These are phyloP conservation scores for Drepana arcuata DNA, from an alignment of 1,140 invertebrate genomes.

Conservation along the genomic window DNA sequence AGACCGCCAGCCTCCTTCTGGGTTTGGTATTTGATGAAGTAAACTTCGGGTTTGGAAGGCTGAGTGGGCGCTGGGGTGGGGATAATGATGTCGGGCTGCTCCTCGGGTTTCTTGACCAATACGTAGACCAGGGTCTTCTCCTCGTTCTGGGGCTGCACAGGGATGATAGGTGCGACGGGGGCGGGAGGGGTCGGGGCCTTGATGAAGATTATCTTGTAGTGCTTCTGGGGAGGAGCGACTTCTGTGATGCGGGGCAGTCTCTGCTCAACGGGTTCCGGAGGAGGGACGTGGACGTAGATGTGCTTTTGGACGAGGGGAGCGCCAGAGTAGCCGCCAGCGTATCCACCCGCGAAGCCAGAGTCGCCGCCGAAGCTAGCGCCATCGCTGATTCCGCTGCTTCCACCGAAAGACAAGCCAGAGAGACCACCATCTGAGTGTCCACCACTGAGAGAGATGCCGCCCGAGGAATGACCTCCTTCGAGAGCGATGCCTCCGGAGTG, in stretches of 20 bases:
- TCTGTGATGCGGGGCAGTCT: conserved; percentile 71
- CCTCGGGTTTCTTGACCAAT: conserved; percentile 87
- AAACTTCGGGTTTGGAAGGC: conserved; percentile 88
- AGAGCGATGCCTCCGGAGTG: conserved; percentile 21
- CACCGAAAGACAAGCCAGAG: conserved; percentile 31
- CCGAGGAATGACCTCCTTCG: conserved; percentile 16
- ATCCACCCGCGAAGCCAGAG: conserved; percentile 43
- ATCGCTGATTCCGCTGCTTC: conserved; percentile 18
- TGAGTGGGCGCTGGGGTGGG: conserved; percentile 83
- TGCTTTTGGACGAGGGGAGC: conserved; percentile 69
- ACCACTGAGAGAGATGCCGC: conserved; percentile 25
- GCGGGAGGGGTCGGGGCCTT: conserved; percentile 86
- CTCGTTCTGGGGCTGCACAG: conserved; percentile 83
- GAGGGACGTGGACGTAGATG: conserved; percentile 72
- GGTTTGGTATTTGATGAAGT: conserved; percentile 90
- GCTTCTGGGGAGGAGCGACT: conserved; percentile 80
- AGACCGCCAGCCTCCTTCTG: conserved; percentile 73
- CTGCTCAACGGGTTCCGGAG: conserved; percentile 75
- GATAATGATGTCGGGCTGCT: conserved; percentile 82
- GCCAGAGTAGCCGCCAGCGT: conserved; percentile 47
- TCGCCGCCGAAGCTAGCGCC: conserved; percentile 27
- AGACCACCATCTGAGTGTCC: conserved; percentile 31
- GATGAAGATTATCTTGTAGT: conserved; percentile 93
- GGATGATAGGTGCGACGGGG: conserved; percentile 82
- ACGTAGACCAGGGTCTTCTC: conserved; percentile 94